Percentiles rank a stretch among this genome's conserved stretches.
Conservation (phyloP, 1,140 invertebrate genomes). For the Hetaerina americana region DNA sequence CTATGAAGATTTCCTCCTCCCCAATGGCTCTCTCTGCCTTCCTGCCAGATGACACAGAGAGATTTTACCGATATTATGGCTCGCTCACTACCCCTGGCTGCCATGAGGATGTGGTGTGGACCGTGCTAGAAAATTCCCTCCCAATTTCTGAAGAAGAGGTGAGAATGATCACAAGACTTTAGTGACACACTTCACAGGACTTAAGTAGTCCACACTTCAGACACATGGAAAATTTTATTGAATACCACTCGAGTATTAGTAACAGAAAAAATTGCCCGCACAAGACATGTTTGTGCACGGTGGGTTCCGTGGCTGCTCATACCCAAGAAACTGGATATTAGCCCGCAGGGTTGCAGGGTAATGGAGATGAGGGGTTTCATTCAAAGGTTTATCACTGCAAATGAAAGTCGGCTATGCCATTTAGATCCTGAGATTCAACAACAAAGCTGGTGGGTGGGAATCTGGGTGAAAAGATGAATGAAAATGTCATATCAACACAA, state of each 20-base stretch:
- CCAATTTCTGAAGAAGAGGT: constrained; percentile 45
- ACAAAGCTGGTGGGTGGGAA: too few species aligned
- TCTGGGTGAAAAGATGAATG: too few species aligned
- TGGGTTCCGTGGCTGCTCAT: neutral
- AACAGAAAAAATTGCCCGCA: neutral
- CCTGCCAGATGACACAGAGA: constrained; percentile 35
- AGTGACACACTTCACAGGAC: neutral
- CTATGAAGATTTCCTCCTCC: constrained; percentile 12
- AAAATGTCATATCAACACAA: too few species aligned
- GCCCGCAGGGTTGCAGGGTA: too few species aligned
- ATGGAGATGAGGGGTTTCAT: too few species aligned
- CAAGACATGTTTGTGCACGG: neutral
- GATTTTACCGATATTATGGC: constrained; percentile 53
- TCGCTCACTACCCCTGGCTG: constrained; percentile 64
- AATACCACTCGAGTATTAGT: neutral
- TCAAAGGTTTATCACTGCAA: too few species aligned
- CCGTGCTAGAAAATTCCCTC: constrained; percentile 44
- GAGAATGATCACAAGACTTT: neutral
- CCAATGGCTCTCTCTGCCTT: constrained; percentile 30
- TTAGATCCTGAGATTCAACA: too few species aligned
- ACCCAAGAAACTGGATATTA: too few species aligned
- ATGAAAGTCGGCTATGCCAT: too few species aligned
- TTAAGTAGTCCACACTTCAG: neutral
- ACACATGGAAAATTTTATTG: neutral
- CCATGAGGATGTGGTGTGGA: constrained; percentile 58